Evolutionary conservation across 1,140 invertebrate genomes (phyloP), one percentile per base, ranked within the genome.

Genomic region (Drosophila nikananu): DNA sequence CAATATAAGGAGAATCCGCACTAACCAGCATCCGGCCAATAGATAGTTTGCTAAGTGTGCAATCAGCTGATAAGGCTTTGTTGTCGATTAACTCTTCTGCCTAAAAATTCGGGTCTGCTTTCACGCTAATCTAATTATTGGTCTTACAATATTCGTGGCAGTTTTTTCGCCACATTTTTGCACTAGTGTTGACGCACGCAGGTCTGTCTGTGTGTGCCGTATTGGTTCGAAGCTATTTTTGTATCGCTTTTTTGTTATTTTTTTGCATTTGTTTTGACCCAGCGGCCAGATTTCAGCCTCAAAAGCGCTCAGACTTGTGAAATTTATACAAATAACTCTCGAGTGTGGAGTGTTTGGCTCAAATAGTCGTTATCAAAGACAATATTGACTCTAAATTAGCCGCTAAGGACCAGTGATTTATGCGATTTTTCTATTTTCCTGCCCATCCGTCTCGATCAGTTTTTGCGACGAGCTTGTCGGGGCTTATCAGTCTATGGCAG

Each of bases 71-170:
- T 39, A 48, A 39, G 21, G 13, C 30, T n/a, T 66, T 21, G n/a
- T 44, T 15, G 32, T 21, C 12, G 13, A 25, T 27, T 32, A 42
- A 12, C 37, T 17, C 23, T 44, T 15, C 25, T 44, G 32, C 9
- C 13, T 6, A 52, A 52, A 32, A 52, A 21, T 49, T 68, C 10
- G 32, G n/a, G 15, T 32, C 25, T 41, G 35, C n/a, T 23, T 37
- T 64, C 4, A 23, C 13, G n/a, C 66, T 73, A 73, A 73, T 73
- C 60, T 23, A 73, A 73, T 73, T 73, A 73, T 73, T 52, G 67
- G 67, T 42, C 54, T 73, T 73, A 23, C 54, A 57, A 39, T 51
- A 73, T 73, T 73, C 70, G 70, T 73, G 67, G 54, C 70, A 73
- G 5, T 73, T 68, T 71, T 68, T 73, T 72, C 35, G 70, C 41